Conservation (phyloP, 2,888 invertebrate species). For the Clepsis dumicolana region DNA sequence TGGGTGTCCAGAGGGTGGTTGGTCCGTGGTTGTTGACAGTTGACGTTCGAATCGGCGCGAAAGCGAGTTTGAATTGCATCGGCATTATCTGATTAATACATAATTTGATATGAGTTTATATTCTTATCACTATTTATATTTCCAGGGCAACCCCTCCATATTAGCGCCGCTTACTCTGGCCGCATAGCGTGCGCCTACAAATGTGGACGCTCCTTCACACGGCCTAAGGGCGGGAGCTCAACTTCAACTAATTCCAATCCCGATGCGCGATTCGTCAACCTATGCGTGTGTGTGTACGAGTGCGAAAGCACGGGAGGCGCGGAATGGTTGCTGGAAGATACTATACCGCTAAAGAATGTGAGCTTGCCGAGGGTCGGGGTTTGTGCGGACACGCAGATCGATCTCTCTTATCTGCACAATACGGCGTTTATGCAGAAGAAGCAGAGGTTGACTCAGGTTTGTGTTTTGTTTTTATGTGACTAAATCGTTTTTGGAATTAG, state of each 20-base stretch:
- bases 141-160: conserved; percentile 93
- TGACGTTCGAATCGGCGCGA: too few species aligned
- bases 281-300: conserved; percentile 98
- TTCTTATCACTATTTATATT: not conserved
- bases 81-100: too few species aligned
- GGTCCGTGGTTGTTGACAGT: too few species aligned
- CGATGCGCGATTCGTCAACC: conserved; percentile 93
- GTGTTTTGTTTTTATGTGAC: conserved; percentile 32
- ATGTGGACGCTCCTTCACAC: conserved; percentile 95
- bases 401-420: conserved; percentile 93
- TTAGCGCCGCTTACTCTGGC: conserved; percentile 99
- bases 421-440: conserved; percentile 93
- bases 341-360: conserved; percentile 97
- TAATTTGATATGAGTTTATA: too few species aligned
- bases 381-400: conserved; percentile 92
- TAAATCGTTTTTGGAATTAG: too few species aligned
- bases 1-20: too few species aligned
- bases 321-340: conserved; percentile 98
- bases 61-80: too few species aligned
- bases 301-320: conserved; percentile 98
- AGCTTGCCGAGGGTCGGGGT: conserved; percentile 93
- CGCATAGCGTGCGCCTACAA: conserved; percentile 99
- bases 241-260: conserved; percentile 85
- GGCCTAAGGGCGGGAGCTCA: conserved; percentile 93
- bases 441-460: conserved; percentile 91